These are phyloP conservation scores for Adela reaumurella DNA, from an alignment of 2,888 invertebrate genomes.

Conservation along the genomic window DNA sequence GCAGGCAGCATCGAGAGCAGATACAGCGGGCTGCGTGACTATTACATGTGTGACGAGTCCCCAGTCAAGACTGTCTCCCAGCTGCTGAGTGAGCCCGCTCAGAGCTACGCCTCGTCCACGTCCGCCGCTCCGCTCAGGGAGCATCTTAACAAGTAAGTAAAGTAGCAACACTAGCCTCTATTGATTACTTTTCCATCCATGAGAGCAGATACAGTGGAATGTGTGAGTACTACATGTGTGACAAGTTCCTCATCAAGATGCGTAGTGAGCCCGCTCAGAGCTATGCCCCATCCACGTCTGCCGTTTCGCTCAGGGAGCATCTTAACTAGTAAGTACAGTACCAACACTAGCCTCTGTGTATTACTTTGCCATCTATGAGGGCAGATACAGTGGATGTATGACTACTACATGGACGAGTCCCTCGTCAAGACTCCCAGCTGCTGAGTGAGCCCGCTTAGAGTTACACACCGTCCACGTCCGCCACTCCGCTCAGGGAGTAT, in stretches of 20 bases:
- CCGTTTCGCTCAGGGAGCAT: too few species aligned
- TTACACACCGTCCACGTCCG: constrained; percentile 33
- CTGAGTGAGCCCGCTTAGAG: constrained; percentile 39
- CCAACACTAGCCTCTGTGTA: too few species aligned
- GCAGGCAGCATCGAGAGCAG: constrained; percentile 35
- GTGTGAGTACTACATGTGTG: too few species aligned
- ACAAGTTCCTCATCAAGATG: too few species aligned
- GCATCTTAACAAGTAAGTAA: constrained; percentile 40
- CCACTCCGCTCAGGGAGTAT: constrained; percentile 43
- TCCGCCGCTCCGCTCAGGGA: constrained; percentile 44
- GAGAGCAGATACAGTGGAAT: too few species aligned
- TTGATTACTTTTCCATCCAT: too few species aligned
- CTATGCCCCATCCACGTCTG: too few species aligned
- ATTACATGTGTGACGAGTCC: constrained; percentile 42
- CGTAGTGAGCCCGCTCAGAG: too few species aligned
- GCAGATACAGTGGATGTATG: constrained; percentile 35
- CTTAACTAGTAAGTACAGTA: too few species aligned
- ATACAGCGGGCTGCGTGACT: constrained; percentile 32
- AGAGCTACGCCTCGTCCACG: constrained; percentile 31
- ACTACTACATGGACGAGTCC: constrained; percentile 41
- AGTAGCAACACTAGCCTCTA: too few species aligned
- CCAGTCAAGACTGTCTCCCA: constrained; percentile 44
- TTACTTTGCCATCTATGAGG: too few species aligned
- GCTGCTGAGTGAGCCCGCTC: constrained; percentile 38
- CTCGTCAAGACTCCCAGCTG: constrained; percentile 43